Evolutionary conservation across 2,797 vertebrate genomes (phyloP), one percentile per base, ranked within the genome.

Genomic region (Pseudochaenichthys georgianus): DNA sequence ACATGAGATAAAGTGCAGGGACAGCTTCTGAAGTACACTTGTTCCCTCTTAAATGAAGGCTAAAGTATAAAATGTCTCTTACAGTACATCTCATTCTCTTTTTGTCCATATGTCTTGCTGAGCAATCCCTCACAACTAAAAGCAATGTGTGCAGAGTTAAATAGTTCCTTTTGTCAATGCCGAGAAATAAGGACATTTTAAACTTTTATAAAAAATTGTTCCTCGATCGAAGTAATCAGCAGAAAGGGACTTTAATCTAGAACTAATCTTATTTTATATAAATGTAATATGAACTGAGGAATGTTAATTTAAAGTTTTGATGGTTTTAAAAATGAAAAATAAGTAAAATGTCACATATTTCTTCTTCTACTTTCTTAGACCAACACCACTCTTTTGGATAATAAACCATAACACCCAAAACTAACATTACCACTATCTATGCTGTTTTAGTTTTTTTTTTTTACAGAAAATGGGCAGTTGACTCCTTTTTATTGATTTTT

Each of bases 401-500:
- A 21, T 59, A n/a, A 69, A 23, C 31, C 15, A 45, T 10, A 17
- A 16, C 19, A 17, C 13, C 28, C 28, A 57, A 17, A 55, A 5
- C 7, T 6, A 55, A 28, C 8, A 17, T 51, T 23, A 61, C 15
- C 47, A 12, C 21, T 42, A 50, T 62, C 2, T 4, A 10, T 55
- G 13, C 8, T 0, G 3, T 3, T 50, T 12, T 59, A 21, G 23
- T 6, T 19, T 19, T 4, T 4, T 3, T 17, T 55, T 55, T 58
- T 13, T 19, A n/a, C 6, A 45, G 47, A 64, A 13, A 11, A 48
- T 6, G 8, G 9, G 9, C 11, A 42, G 45, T 23, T 10, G 1
- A 15, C 12, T 68, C 13, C 13, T 10, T 16, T 70, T 31, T 21
- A 54, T 60, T 46, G 79, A 64, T 6, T 70, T 38, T 12, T 15